phyloP scores from a whole-genome alignment of 2,888 invertebrate species.

The Euproctis similis region DNA sequence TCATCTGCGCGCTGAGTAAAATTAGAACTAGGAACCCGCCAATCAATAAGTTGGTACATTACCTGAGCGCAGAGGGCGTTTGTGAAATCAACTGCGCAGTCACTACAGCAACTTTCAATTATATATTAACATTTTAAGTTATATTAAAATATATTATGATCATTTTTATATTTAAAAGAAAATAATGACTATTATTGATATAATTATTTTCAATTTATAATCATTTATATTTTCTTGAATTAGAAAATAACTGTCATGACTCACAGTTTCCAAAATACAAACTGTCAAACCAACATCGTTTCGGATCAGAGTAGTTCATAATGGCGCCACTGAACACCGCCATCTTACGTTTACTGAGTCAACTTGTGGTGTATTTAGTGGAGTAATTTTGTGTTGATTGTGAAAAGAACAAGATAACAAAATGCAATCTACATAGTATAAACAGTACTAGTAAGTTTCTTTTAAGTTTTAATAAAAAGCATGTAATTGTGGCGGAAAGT shows the following conservation, averaged over 20 bases:
- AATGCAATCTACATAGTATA: conserved; percentile 46
- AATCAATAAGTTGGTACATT: conserved; percentile 53
- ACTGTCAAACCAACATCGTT: conserved; percentile 17
- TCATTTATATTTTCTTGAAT: background rate
- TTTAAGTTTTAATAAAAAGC: too few relatives aligned
- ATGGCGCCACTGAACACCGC: conserved; percentile 52
- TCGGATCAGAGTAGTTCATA: conserved; percentile 13
- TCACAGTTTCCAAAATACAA: conserved; percentile 7
- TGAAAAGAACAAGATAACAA: conserved; percentile 42
- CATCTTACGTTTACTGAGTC: conserved; percentile 64
- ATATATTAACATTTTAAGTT: background rate
- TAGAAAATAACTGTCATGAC: conserved; percentile 19
- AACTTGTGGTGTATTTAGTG: conserved; percentile 53
- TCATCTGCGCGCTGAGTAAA: conserved; percentile 26
- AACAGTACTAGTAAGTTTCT: conserved; percentile 57
- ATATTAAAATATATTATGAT: background rate
- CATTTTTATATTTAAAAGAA: background rate
- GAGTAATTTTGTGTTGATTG: conserved; percentile 55
- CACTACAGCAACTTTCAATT: too few relatives aligned
- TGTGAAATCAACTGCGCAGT: conserved; percentile 27
- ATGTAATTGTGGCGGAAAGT: conserved; percentile 56
- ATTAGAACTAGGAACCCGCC: conserved; percentile 49
- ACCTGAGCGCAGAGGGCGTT: conserved; percentile 54
- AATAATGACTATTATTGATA: background rate
- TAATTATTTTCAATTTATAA: too few relatives aligned